A percentile compares a stretch with the other conserved stretches of the same genome.
Conservation (phyloP, 2,113 vertebrate species). For the Melozone crissalis region DNA sequence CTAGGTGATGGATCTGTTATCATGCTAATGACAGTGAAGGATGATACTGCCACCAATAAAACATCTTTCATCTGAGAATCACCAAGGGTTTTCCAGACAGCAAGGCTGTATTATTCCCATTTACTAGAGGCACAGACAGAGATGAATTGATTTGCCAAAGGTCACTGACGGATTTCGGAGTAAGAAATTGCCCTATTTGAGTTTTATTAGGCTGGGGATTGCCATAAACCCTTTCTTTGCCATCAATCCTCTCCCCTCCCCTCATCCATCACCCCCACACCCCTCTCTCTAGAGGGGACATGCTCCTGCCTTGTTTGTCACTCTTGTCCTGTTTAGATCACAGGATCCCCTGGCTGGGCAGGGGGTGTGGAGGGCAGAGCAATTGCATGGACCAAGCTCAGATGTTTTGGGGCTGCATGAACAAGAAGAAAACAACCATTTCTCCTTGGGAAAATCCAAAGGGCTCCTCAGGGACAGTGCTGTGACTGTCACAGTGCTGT, state of each 20-base stretch:
- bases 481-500: not conserved
- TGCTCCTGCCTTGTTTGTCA: not conserved
- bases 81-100: conserved; percentile 36
- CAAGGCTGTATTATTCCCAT: conserved; percentile 10
- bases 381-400: not conserved
- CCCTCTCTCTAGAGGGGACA: not conserved
- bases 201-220: conserved; percentile 38
- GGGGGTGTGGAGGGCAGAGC: not conserved
- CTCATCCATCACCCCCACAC: not conserved
- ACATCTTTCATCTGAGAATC: conserved; percentile 57
- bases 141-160: conserved; percentile 62
- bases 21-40: conserved; percentile 57
- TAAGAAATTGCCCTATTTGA: conserved; percentile 42
- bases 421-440: not conserved
- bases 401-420: not conserved
- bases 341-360: not conserved
- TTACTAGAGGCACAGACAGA: conserved; percentile 20
- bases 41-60: conserved; percentile 58
- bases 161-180: conserved; percentile 39
- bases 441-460: not conserved
- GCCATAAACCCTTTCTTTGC: conserved; percentile 29
- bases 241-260: not conserved
- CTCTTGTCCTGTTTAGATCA: not conserved
- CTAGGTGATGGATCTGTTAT: conserved; percentile 61
- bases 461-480: not conserved